These are phyloP conservation scores for Pseudopleuronectes americanus DNA, from an alignment of 2,797 vertebrate species.

Conservation along the genomic window DNA sequence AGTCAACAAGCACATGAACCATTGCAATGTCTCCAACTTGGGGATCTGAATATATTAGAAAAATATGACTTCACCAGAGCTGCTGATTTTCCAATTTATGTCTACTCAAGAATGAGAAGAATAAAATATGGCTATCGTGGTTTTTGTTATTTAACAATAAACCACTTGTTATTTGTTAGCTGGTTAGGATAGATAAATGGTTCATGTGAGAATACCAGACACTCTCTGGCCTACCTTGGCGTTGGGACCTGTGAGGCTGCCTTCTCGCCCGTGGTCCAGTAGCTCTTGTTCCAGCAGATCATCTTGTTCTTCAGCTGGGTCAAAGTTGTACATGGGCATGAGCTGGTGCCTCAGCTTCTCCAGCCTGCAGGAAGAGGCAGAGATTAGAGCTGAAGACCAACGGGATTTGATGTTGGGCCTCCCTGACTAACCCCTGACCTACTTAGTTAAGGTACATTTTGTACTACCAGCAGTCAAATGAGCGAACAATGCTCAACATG, in stretches of 20 bases:
- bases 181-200: no score
- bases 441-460: not conserved
- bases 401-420: not conserved
- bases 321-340: slow-evolving; percentile 99
- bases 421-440: not conserved
- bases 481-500: not conserved
- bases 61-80: not conserved
- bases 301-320: slow-evolving; percentile 96
- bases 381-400: not conserved
- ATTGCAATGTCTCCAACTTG: not conserved
- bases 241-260: slow-evolving; percentile 86
- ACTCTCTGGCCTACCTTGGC: slow-evolving; percentile 82
- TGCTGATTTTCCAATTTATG: not conserved
- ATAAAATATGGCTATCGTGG: no score
- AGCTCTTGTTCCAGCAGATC: slow-evolving; percentile 97
- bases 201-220: not conserved
- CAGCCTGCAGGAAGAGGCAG: slow-evolving; percentile 79
- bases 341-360: slow-evolving; percentile 98
- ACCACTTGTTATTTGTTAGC: no score
- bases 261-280: slow-evolving; percentile 92
- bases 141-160: no score
- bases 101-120: not conserved
- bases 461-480: not conserved
- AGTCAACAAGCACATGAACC: not conserved
- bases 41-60: not conserved